Conservation (phyloP, 2,797 vertebrate species). For the Heterohyrax brucei region DNA sequence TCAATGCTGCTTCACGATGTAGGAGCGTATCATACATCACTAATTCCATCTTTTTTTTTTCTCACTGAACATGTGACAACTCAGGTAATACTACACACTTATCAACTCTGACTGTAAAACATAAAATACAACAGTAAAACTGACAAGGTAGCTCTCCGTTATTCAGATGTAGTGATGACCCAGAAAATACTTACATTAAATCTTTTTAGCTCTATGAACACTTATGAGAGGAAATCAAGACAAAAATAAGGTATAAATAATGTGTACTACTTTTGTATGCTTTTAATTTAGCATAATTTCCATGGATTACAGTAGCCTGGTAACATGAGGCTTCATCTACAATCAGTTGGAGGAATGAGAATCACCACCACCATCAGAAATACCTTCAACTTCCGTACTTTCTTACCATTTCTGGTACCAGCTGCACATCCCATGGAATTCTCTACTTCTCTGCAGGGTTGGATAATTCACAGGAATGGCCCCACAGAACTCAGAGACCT, state of each 20-base stretch:
- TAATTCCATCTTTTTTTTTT: neutral
- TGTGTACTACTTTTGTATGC: neutral
- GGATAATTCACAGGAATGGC: too few species aligned
- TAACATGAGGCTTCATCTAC: too few species aligned
- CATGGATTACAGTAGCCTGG: neutral
- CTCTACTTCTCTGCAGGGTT: too few species aligned
- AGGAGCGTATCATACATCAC: neutral
- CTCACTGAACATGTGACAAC: neutral
- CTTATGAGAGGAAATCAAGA: constrained; percentile 10
- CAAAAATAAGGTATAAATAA: constrained; percentile 8
- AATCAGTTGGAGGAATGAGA: too few species aligned
- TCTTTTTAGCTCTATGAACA: constrained; percentile 16
- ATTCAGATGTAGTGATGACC: neutral
- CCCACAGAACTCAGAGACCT: too few species aligned
- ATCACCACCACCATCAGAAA: too few species aligned
- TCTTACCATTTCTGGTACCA: too few species aligned
- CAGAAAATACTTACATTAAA: neutral
- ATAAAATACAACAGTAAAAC: neutral
- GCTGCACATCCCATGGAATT: too few species aligned
- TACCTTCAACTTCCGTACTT: too few species aligned
- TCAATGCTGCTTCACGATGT: neutral
- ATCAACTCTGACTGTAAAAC: neutral
- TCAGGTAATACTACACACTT: neutral
- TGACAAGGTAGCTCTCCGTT: neutral
- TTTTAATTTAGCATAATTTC: neutral